phyloP scores from a whole-genome alignment of 2,888 invertebrate genomes.

The Dexiosoma caninum region DNA sequence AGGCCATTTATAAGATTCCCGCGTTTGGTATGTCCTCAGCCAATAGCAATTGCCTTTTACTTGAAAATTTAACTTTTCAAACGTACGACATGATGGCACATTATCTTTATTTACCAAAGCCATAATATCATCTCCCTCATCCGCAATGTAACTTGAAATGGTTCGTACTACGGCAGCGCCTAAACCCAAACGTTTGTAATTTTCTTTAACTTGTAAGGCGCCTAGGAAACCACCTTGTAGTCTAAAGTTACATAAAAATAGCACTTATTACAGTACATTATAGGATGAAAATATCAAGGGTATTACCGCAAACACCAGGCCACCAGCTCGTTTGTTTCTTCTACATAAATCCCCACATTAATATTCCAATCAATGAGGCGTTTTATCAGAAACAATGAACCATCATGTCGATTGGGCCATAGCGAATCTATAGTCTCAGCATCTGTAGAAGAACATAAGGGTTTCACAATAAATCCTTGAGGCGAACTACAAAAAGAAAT shows the following conservation, averaged over 20 bases:
- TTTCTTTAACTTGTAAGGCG: constrained; percentile 67
- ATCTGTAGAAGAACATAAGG: constrained; percentile 55
- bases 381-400: constrained; percentile 66
- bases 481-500: constrained; percentile 66
- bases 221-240: constrained; percentile 68
- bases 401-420: constrained; percentile 69
- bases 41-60: constrained; percentile 67
- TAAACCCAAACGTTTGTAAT: constrained; percentile 66
- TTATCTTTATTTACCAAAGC: constrained; percentile 66
- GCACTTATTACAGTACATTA: background rate
- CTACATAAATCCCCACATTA: constrained; percentile 67
- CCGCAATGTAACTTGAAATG: constrained; percentile 64
- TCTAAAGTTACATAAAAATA: constrained; percentile 50
- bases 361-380: constrained; percentile 67
- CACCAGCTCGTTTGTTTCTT: constrained; percentile 66
- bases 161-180: constrained; percentile 65
- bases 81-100: constrained; percentile 66
- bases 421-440: constrained; percentile 65
- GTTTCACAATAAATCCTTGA: constrained; percentile 52
- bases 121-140: constrained; percentile 64
- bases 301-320: constrained; percentile 70
- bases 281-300: background rate
- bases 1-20: constrained; percentile 61
- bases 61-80: constrained; percentile 70
- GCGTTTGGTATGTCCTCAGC: constrained; percentile 66